phyloP scores from a whole-genome alignment of 2,113 vertebrate species.

The Xiphophorus hellerii region DNA sequence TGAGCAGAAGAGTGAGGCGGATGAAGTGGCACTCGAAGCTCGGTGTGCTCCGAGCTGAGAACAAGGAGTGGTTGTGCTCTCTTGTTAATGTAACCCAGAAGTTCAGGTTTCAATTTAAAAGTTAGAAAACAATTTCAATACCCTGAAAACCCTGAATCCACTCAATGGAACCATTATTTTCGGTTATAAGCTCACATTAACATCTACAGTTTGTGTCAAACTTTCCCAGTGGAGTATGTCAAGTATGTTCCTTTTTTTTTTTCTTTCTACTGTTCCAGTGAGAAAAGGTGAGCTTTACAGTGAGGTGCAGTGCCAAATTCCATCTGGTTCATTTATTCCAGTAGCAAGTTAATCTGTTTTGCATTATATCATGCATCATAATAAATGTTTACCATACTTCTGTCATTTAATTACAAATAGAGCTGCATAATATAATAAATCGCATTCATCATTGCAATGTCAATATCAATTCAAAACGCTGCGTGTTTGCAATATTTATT shows the following conservation, averaged over 20 bases:
- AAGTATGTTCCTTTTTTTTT: neutral
- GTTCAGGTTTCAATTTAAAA: neutral
- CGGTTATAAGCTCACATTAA: neutral
- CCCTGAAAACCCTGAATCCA: neutral
- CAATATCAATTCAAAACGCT: neutral
- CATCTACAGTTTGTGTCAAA: neutral
- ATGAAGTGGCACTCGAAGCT: slow-evolving; percentile 35
- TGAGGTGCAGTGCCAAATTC: neutral
- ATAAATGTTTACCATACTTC: neutral
- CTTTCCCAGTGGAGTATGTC: neutral
- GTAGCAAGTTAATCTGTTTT: neutral
- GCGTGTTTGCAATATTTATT: neutral
- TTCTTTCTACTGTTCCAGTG: neutral
- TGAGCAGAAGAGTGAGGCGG: neutral
- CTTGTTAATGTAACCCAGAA: slow-evolving; percentile 29
- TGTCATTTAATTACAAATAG: neutral
- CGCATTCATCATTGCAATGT: neutral
- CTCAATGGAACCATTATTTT: neutral
- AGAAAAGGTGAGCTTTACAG: neutral
- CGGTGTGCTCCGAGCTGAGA: slow-evolving; percentile 9
- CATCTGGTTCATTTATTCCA: neutral
- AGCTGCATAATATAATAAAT: neutral
- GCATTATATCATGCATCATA: neutral
- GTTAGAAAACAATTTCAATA: neutral
- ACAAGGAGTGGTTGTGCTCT: slow-evolving; percentile 13